Percentiles rank a stretch among this genome's conserved stretches.
Evolutionary conservation across 1,140 invertebrate genomes (phyloP).

Genomic region (Danaus plexippus): DNA sequence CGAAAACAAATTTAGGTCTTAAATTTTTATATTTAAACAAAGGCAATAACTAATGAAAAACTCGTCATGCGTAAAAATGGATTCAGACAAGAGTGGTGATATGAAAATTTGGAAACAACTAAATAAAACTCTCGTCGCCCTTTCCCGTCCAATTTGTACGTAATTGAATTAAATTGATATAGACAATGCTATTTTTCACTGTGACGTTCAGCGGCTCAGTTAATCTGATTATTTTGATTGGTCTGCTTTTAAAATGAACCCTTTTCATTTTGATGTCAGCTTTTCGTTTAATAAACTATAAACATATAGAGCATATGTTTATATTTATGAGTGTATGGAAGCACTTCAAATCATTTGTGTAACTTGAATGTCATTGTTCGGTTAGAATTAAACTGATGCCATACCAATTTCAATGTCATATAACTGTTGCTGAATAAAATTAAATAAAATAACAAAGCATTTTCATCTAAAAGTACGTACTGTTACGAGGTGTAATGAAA

Average conservation of each 20-base stretch:
- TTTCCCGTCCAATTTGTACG: conserved; percentile 29
- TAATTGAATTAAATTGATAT: conserved; percentile 50
- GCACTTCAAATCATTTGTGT: too few species aligned
- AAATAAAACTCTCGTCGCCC: conserved; percentile 34
- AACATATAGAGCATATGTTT: neutral
- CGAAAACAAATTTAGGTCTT: too few species aligned
- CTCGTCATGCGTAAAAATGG: conserved; percentile 21
- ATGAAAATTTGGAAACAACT: conserved; percentile 30
- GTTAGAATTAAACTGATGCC: too few species aligned
- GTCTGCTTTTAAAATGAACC: conserved; percentile 18
- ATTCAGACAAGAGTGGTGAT: conserved; percentile 24
- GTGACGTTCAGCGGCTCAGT: conserved; percentile 28
- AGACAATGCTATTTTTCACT: conserved; percentile 42
- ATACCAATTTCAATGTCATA: too few species aligned
- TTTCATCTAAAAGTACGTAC: too few species aligned
- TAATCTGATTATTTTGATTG: conserved; percentile 54
- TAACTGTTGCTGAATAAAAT: too few species aligned
- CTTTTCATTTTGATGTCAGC: conserved; percentile 2
- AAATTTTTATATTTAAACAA: too few species aligned
- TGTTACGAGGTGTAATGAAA: neutral
- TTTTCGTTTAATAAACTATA: conserved; percentile 2
- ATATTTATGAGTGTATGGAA: too few species aligned
- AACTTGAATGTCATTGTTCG: too few species aligned
- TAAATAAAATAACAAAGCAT: too few species aligned
- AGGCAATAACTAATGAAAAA: conserved; percentile 18